Percentiles rank a stretch among this genome's conserved stretches.
phyloP scores from a whole-genome alignment of 2,113 vertebrate genomes.

The Epinephelus cyanopodus region DNA sequence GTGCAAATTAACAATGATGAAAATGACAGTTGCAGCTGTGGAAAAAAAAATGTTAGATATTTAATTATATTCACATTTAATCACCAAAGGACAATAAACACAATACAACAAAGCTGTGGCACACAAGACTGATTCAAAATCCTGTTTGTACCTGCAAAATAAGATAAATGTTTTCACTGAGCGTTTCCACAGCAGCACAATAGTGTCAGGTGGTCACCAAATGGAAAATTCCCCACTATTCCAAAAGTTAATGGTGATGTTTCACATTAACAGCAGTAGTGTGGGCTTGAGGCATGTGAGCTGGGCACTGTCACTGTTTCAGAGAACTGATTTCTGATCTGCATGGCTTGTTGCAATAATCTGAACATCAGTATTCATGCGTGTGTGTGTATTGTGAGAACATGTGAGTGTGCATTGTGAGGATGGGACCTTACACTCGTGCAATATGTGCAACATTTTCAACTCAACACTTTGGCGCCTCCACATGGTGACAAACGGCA shows the following conservation, averaged over 20 bases:
- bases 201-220: not conserved
- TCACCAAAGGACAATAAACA: not conserved
- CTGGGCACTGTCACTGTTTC: no score
- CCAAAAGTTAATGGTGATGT: no score
- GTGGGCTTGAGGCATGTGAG: no score
- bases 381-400: no score
- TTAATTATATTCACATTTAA: not conserved
- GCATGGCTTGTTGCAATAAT: no score
- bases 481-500: not conserved
- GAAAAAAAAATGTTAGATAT: not conserved
- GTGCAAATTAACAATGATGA: not conserved
- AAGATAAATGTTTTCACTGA: not conserved
- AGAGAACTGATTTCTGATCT: no score
- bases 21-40: not conserved
- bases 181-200: not conserved
- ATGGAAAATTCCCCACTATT: no score
- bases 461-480: slow-evolving; percentile 34
- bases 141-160: not conserved
- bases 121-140: not conserved
- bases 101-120: not conserved
- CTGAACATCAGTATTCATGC: no score
- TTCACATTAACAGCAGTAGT: no score
- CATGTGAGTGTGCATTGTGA: not conserved
- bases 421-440: not conserved
- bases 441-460: not conserved